Base-by-base conservation (phyloP, 35 echinoderm and acorn worm species). In the Lytechinus pictus region DNA sequence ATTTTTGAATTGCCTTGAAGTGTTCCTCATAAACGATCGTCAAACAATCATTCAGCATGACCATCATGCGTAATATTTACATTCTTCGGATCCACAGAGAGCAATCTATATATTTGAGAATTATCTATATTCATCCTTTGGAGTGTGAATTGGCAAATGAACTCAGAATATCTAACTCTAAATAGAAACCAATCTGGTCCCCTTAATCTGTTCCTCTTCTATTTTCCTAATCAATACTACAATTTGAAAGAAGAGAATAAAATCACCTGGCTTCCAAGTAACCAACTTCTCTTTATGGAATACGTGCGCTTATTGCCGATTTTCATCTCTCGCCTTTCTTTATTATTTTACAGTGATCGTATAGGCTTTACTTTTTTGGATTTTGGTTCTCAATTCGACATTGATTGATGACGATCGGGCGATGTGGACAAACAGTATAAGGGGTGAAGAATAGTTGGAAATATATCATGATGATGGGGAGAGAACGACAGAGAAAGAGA, bases 391-490 rank as follows among this genome's bases (percentile, higher is more conserved):
- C 88, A 44, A 51, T 9, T 90, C 29, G 88, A 90, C 88, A 90
- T 90, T 90, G 88, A 90, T 90, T 90, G 88, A 90, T 90, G 29
- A 90, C 13, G 28, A 90, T 90, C 29, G 52, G 52, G 88, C 28
- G 52, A 90, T 54, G 88, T 44, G 52, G 52, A 54, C 88, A 90
- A 90, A 90, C 88, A 90, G 13, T 90, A 54, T 33, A 90, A 90
- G 52, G 88, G 88, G 88, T 54, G 52, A 90, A 54, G 52, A 90
- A 90, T 52, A 24, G 66, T 24, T 79, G 66, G 66, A 79, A 24
- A 79, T 79, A 79, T 79, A 79, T 79, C 66, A 79, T 24, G 66
- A 79, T 14, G 14, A 24, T 3, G 6, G 61, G n/a, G 16, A 19
- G 66, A 79, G 19, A 79, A 24, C 19, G n/a, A n/a, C 19, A 79